Evolutionary conservation across 2,797 vertebrate species (phyloP).

Genomic region (Sebastes alutus): DNA sequence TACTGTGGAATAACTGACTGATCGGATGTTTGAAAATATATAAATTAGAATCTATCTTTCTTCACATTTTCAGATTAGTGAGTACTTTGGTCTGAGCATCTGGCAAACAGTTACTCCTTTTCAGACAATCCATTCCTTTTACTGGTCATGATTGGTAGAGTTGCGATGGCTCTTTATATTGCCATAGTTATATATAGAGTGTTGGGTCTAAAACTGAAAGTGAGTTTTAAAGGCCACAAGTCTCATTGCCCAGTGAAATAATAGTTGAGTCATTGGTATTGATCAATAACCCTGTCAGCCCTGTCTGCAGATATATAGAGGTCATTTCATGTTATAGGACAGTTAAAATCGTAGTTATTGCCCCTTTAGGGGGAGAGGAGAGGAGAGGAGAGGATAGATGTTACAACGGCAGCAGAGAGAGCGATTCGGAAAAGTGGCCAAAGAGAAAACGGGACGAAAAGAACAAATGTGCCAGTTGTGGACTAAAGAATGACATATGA

Average conservation of each 20-base stretch:
- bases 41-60: background rate
- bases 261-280: slow-evolving; percentile 28
- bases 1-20: background rate
- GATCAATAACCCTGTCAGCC: slow-evolving; percentile 40
- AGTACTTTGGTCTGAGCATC: too few species aligned
- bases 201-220: background rate
- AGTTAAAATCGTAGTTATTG: background rate
- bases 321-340: slow-evolving; percentile 14
- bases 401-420: background rate
- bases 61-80: background rate
- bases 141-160: background rate
- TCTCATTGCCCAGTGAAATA: slow-evolving; percentile 18
- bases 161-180: background rate
- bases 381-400: background rate
- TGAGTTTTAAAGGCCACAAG: background rate
- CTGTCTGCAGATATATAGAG: slow-evolving; percentile 13
- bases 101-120: background rate
- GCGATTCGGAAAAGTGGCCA: slow-evolving; percentile 5
- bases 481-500: slow-evolving; percentile 26
- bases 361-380: background rate
- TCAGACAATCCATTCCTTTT: background rate
- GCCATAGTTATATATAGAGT: background rate
- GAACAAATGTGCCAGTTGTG: slow-evolving; percentile 26
- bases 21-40: background rate
- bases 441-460: slow-evolving; percentile 24